Percentiles rank a stretch among this genome's conserved stretches.
phyloP scores from a whole-genome alignment of 2,888 invertebrate genomes.

The Philereme transversata region DNA sequence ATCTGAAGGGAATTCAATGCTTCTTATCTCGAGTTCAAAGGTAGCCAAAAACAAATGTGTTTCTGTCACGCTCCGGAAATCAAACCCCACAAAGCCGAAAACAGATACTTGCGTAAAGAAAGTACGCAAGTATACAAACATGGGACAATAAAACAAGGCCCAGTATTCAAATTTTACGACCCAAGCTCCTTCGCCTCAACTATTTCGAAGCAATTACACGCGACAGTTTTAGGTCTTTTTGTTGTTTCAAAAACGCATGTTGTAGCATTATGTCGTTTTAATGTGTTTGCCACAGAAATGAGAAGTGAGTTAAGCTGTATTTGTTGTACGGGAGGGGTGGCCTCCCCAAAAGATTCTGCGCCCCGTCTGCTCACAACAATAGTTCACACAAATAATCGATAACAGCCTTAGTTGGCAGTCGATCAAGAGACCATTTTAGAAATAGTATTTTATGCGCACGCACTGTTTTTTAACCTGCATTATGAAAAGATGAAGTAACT shows the following conservation, averaged over 20 bases:
- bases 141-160: conserved; percentile 24
- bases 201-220: conserved; percentile 24
- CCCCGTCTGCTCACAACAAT: conserved; percentile 70
- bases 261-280: conserved; percentile 17
- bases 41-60: conserved; percentile 19
- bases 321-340: conserved; percentile 40
- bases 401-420: conserved; percentile 46
- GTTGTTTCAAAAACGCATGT: conserved; percentile 20
- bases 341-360: conserved; percentile 74
- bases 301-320: conserved; percentile 26
- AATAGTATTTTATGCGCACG: conserved; percentile 44
- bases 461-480: conserved; percentile 37
- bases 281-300: conserved; percentile 28
- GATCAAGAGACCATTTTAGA: conserved; percentile 36
- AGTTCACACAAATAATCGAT: conserved; percentile 79
- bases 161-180: conserved; percentile 28
- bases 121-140: conserved; percentile 13
- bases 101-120: conserved; percentile 14
- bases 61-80: conserved; percentile 30
- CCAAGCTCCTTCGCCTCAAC: conserved; percentile 13
- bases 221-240: conserved; percentile 19
- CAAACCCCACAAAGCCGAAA: conserved; percentile 17
- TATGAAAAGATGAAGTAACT: too few relatives aligned
- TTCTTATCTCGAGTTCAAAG: conserved; percentile 14
- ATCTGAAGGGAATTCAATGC: not conserved